Conservation (phyloP, 2,888 invertebrate genomes). For the Spilarctia lutea region DNA sequence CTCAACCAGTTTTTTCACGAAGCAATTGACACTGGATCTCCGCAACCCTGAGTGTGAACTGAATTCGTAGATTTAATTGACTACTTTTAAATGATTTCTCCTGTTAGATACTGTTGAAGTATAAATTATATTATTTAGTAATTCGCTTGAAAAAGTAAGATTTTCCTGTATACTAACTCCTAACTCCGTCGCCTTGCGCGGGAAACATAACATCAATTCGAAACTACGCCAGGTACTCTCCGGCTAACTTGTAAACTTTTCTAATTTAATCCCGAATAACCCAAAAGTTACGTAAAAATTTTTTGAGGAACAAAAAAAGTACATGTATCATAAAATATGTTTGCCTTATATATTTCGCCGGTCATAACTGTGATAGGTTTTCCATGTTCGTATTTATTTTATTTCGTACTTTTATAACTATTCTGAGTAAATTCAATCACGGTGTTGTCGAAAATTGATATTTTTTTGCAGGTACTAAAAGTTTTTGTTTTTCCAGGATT, state of each 20-base stretch:
- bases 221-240: constrained; percentile 30
- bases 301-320: constrained; percentile 32
- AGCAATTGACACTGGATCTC: no score
- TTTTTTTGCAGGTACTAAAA: background rate
- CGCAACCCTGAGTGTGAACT: no score
- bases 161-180: constrained; percentile 18
- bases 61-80: no score
- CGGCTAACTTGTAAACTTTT: constrained; percentile 38
- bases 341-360: constrained; percentile 17
- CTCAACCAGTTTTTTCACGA: no score
- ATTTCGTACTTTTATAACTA: constrained; percentile 20
- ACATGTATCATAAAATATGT: constrained; percentile 19
- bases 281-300: constrained; percentile 47
- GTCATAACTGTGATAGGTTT: constrained; percentile 46
- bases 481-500: background rate
- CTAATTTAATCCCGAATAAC: constrained; percentile 52
- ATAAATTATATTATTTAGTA: constrained; percentile 3
- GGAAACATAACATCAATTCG: constrained; percentile 45
- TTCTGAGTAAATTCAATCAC: constrained; percentile 17
- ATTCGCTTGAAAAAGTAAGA: background rate
- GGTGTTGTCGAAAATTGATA: constrained; percentile 7
- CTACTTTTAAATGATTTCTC: no score
- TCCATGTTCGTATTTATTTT: constrained; percentile 36
- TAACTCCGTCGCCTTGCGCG: constrained; percentile 27
- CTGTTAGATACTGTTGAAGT: no score